phyloP scores from a whole-genome alignment of 2,797 vertebrate genomes.

The Molothrus aeneus region DNA sequence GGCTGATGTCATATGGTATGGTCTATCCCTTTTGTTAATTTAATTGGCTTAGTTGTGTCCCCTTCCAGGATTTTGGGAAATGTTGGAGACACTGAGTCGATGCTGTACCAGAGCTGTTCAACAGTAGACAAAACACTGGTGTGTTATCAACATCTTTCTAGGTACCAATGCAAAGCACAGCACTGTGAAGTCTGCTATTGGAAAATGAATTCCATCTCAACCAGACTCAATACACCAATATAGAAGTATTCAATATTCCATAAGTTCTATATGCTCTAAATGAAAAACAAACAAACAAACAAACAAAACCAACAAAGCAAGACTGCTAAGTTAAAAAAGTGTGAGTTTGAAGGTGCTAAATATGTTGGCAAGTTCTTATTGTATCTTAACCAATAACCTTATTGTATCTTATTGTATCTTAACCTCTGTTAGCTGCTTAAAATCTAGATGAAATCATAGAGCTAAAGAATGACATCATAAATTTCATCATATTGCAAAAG shows the following conservation, averaged over 20 bases:
- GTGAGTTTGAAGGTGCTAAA: neutral
- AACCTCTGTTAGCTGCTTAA: neutral
- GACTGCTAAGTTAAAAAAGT: neutral
- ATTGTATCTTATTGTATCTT: neutral
- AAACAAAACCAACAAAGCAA: neutral
- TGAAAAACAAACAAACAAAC: neutral
- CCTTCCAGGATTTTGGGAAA: neutral
- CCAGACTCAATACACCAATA: neutral
- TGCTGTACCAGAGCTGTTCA: neutral
- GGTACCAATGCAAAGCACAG: neutral
- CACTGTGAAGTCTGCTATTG: neutral
- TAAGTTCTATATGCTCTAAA: neutral
- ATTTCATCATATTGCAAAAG: neutral
- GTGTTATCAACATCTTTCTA: neutral
- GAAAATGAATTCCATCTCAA: neutral
- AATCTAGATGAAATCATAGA: neutral
- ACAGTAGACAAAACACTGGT: neutral
- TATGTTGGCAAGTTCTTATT: neutral
- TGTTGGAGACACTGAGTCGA: too few relatives aligned
- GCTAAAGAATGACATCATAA: neutral
- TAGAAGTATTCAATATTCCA: neutral
- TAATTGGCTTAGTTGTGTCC: too few relatives aligned
- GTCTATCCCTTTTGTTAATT: neutral
- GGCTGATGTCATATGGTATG: neutral
- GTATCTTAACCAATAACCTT: neutral